Conservation (phyloP, 1,140 invertebrate genomes). For the Telenomus remus region DNA sequence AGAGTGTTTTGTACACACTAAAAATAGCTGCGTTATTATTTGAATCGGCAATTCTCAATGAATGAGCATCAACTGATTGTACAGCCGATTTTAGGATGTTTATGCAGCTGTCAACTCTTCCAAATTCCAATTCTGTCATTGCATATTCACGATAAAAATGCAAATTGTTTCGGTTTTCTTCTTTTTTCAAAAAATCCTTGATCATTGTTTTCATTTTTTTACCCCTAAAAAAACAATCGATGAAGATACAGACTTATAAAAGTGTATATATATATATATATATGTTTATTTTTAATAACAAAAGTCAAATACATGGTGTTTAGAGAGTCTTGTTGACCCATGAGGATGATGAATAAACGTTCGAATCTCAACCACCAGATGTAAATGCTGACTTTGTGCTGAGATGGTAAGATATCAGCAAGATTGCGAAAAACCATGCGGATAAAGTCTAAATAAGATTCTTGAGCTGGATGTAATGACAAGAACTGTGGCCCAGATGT, state of each 20-base stretch:
- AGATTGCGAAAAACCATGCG: constrained; percentile 65
- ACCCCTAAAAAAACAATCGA: constrained; percentile 53
- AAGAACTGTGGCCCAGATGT: constrained; percentile 78
- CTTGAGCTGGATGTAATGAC: constrained; percentile 77
- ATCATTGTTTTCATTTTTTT: constrained; percentile 75
- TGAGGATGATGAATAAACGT: constrained; percentile 74
- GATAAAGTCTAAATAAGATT: constrained; percentile 78
- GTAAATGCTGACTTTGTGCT: constrained; percentile 72
- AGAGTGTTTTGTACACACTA: constrained; percentile 71
- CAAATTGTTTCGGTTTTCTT: constrained; percentile 77
- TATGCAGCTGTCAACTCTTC: constrained; percentile 69
- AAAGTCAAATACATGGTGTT: constrained; percentile 61
- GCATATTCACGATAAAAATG: constrained; percentile 80
- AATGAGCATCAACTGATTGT: constrained; percentile 60
- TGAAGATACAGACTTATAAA: not conserved
- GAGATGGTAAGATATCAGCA: constrained; percentile 60
- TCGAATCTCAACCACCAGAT: constrained; percentile 80
- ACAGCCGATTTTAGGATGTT: constrained; percentile 75
- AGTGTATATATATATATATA: too few species aligned
- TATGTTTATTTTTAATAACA: too few species aligned
- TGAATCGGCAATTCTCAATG: constrained; percentile 48
- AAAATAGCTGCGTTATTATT: constrained; percentile 68
- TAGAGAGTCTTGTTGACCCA: constrained; percentile 72
- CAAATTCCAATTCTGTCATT: constrained; percentile 78
- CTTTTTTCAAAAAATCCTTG: constrained; percentile 77